Base-by-base conservation (phyloP, 2,888 invertebrate species). In the Microplitis deprimator region DNA sequence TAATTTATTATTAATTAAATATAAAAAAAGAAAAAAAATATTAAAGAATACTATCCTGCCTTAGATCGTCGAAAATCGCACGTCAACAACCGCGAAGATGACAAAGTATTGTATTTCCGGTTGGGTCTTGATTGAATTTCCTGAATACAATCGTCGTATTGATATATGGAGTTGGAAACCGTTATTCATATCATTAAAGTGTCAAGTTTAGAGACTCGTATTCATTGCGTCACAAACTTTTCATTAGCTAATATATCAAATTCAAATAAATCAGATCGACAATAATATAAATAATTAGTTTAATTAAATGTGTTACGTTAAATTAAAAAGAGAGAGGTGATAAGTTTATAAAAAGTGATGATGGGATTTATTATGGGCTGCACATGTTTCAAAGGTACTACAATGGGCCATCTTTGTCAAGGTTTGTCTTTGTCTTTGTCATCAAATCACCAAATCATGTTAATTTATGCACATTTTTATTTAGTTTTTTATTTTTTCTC, bases 281-380 rank as follows among this genome's bases (percentile, higher is more conserved):
- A 39, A 40, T 16, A 5, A 68, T 39, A 50, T 50, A 10, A 50
- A 50, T 50, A 50, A 50, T 13, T 50, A 50, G 16, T 62, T 17
- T 6, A 59, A 59, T 8, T 62, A 17, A 29, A 65, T 65, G 65
- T 65, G 38, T 59, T 16, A 20, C 20, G 6, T 13, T 62, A 17
- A 40, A 65, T 62, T 40, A 59, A 64, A 67, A 61, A 41, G 50
- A 62, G 7, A n/a, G 59, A 67, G 10, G 71, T 40, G 61, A 17
- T 61, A 20, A 73, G 64, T 74, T 64, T 68, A 74, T 29, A 65
- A 74, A 78, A 77, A 81, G 81, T 78, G 92, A 95, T 96, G 95
- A 96, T 96, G 96, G 96, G 96, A 92, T 96, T 95, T 93, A 96
- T 96, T 93, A 96, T 96, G 96, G 96, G 96, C 91, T 96, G 96